These are phyloP conservation scores for Papilio polyxenes DNA, from an alignment of 1,140 invertebrate species.

Conservation along the genomic window DNA sequence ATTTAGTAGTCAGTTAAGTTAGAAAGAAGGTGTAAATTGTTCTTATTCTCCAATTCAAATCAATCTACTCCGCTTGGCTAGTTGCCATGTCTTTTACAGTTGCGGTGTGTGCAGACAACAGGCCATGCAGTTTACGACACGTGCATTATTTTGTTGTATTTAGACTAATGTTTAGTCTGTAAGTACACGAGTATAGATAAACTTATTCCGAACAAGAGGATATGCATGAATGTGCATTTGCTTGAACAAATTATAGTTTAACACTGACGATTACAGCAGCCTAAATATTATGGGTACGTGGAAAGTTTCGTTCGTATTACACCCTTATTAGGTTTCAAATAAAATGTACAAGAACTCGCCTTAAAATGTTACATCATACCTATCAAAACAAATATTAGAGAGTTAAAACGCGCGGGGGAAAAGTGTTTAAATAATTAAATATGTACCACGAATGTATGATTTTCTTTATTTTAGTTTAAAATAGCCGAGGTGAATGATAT, in stretches of 20 bases:
- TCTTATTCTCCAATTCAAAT: neutral
- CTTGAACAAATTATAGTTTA: neutral
- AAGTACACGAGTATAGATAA: neutral
- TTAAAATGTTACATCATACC: no score
- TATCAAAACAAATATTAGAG: no score
- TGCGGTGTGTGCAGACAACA: neutral
- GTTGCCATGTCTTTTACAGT: neutral
- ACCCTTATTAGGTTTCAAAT: no score
- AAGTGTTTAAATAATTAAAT: no score
- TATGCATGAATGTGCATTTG: neutral
- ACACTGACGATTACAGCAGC: neutral
- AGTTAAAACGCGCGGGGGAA: no score
- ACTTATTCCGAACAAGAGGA: neutral
- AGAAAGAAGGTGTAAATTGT: neutral
- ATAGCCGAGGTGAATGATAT: neutral
- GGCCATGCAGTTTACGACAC: slow-evolving; percentile 11
- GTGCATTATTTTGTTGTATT: neutral
- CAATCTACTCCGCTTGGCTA: neutral
- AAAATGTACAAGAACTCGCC: no score
- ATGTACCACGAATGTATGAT: no score
- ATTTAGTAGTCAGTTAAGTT: neutral
- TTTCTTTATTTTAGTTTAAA: neutral
- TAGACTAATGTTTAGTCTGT: slow-evolving; percentile 11
- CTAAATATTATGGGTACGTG: no score
- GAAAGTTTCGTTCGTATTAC: no score